Evolutionary conservation across 2,113 vertebrate genomes (phyloP).

Genomic region (Coreoperca whiteheadi): DNA sequence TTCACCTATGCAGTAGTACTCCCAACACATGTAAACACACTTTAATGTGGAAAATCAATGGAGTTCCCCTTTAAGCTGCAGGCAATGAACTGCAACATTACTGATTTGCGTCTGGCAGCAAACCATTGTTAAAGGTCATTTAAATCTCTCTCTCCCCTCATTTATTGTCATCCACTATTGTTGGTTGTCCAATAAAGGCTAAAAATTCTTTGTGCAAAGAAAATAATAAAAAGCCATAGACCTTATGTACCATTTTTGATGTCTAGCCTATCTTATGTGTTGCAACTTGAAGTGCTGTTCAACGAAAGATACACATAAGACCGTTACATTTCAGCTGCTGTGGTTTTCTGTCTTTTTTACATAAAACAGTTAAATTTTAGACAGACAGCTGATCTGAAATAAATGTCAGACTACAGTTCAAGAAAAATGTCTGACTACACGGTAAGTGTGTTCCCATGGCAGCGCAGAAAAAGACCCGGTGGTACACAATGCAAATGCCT

Average conservation of each 20-base stretch:
- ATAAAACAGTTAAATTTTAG: too few relatives aligned
- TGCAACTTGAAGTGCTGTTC: neutral
- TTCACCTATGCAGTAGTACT: neutral
- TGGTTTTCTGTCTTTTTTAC: neutral
- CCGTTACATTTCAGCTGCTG: too few relatives aligned
- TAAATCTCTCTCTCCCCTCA: too few relatives aligned
- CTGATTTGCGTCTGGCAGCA: neutral
- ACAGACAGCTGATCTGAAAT: neutral
- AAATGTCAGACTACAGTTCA: neutral
- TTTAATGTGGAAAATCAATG: too few relatives aligned
- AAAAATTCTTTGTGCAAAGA: neutral
- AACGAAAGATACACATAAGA: too few relatives aligned
- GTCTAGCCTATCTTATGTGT: neutral
- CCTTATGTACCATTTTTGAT: neutral
- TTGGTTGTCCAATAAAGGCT: neutral
- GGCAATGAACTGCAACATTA: neutral
- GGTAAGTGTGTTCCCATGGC: conserved; percentile 61
- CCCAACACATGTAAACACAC: neutral
- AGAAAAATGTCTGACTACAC: conserved; percentile 33
- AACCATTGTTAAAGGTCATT: too few relatives aligned
- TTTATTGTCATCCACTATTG: too few relatives aligned
- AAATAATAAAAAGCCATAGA: neutral
- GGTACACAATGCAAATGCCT: conserved; percentile 20
- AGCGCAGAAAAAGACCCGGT: conserved; percentile 39
- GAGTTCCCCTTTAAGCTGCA: too few relatives aligned